Evolutionary conservation across 2,113 vertebrate species (phyloP), one percentile per base, ranked within the genome.

Genomic region (Argyrosomus japonicus): DNA sequence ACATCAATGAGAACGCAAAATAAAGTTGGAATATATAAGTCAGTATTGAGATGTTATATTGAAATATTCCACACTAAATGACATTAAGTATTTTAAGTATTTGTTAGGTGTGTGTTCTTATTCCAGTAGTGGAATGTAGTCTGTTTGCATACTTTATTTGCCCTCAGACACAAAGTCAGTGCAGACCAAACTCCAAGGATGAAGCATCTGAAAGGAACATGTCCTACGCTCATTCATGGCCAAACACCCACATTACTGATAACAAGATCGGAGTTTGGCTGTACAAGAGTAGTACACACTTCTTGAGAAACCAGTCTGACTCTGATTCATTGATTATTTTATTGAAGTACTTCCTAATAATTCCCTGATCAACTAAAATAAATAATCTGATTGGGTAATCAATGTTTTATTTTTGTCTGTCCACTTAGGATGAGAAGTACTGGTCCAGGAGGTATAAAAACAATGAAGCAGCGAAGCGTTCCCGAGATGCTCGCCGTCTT

Each of bases 401-500:
- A 23, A 7, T 8, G 15, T 48, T 3, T 69, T 73, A 1, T 18
- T 17, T 77, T 21, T 75, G 1, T 82, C 2, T 82, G 17, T 68
- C 32, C 40, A 45, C 50, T 47, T 58, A 98, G 97, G 97, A 98
- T 1, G 97, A 98, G 67, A 97, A 96, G 81, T 99, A 99, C 79
- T 98, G 97, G 97, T 97, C 93, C 91, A 94, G 97, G 45, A 91
- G 97, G 47, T 96, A 95, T 77, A 97, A 97, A 93, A 98, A 99
- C 93, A 99, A 98, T 1, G 97, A 97, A 62, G 97, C 97, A 0
- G 97, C 97, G 0, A 98, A 98, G 91, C 96, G 97, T 8, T 99
- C 97, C 0, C 95, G 97, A 5, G 97, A 99, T 0, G 97, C 97
- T 2, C 96, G 97, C 51, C 95, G 97, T 14, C 94, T 98, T 14